A percentile compares a stretch with the other conserved stretches of the same genome.
Conservation (phyloP, 1,140 invertebrate species). For the Pomacea maculata region DNA sequence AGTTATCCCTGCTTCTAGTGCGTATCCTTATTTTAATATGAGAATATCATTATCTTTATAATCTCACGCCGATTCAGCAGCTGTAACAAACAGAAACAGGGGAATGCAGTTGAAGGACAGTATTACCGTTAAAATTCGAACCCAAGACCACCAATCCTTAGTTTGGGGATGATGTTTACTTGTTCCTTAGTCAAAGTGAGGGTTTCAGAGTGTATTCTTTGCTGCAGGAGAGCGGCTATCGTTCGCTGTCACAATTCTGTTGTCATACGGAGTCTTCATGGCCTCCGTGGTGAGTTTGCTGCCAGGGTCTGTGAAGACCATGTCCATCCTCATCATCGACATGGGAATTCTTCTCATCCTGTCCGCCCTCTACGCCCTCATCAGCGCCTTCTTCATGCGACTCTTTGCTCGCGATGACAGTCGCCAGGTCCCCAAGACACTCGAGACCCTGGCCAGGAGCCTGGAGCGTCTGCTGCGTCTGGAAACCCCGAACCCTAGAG, state of each 20-base stretch:
- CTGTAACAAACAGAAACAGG: no score
- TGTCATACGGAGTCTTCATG: constrained; percentile 24
- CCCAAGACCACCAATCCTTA: no score
- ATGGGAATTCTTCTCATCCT: constrained; percentile 3
- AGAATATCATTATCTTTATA: no score
- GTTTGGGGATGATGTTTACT: no score
- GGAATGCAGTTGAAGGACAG: no score
- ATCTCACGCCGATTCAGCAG: no score
- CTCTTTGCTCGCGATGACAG: constrained; percentile 3
- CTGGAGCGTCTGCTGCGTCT: constrained; percentile 6
- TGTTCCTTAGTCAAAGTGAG: no score
- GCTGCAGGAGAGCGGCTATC: constrained; percentile 18
- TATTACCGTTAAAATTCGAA: no score
- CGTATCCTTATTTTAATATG: no score
- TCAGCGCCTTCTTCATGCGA: constrained; percentile 8
- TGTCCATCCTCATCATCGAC: not conserved
- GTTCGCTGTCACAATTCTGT: constrained; percentile 11
- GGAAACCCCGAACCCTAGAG: not conserved
- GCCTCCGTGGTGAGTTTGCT: constrained; percentile 11
- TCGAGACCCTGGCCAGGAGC: not conserved
- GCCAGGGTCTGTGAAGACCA: constrained; percentile 7
- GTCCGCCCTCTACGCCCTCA: constrained; percentile 5
- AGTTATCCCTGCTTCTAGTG: no score
- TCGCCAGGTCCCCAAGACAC: not conserved
- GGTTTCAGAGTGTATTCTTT: not conserved